These are phyloP conservation scores for Zapornia atra DNA, from an alignment of 2,113 vertebrate genomes.

Conservation along the genomic window DNA sequence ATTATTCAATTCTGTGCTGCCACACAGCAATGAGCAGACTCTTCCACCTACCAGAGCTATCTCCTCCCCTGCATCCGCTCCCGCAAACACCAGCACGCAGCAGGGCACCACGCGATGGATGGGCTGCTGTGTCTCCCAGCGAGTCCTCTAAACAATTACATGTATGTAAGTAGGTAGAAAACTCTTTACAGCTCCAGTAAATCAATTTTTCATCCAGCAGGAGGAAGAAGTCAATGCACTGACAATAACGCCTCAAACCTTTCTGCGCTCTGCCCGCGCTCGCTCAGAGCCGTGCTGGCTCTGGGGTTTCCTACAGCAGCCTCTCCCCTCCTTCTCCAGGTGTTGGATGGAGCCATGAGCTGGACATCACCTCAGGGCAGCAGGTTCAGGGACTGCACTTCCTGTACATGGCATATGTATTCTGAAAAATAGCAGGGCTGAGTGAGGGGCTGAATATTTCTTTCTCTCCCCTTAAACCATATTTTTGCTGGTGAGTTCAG, in stretches of 20 bases:
- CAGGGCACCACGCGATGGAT: rapidly evolving
- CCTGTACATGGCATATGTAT: background rate
- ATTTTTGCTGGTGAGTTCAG: background rate
- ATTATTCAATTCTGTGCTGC: background rate
- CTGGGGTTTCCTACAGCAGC: background rate
- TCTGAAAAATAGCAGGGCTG: background rate
- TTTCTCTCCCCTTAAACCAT: background rate
- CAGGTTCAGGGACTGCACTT: background rate
- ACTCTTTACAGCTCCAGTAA: background rate
- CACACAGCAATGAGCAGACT: background rate
- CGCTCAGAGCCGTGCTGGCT: background rate
- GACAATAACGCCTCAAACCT: background rate
- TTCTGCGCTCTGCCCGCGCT: rapidly evolving
- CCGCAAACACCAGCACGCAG: background rate
- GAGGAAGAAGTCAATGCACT: background rate
- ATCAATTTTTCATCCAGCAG: background rate
- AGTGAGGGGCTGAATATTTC: background rate
- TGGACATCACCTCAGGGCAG: background rate
- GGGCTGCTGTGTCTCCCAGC: background rate
- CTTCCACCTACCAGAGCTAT: background rate
- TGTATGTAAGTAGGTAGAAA: background rate
- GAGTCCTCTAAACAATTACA: background rate
- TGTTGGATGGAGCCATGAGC: background rate
- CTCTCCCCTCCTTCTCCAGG: rapidly evolving
- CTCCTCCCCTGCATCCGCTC: background rate